Conservation (phyloP, 2,113 vertebrate genomes). For the Cyanoliseus patagonus region DNA sequence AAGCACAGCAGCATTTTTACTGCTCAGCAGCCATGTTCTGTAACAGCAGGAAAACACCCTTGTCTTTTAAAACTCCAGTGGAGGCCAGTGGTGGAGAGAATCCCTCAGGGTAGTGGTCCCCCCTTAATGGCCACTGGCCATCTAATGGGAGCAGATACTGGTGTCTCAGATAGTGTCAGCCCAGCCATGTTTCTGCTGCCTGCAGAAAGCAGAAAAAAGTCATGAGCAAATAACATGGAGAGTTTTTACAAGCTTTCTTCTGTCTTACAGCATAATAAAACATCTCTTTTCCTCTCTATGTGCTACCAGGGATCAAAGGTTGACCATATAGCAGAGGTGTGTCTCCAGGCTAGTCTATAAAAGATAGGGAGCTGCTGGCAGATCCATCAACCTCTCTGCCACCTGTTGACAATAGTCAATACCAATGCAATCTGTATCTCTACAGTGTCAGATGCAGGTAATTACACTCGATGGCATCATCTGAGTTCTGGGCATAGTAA, state of each 20-base stretch:
- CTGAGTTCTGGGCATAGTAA: not conserved
- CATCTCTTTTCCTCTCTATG: not conserved
- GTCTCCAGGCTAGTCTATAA: not conserved
- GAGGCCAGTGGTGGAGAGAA: too few relatives aligned
- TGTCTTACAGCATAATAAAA: not conserved
- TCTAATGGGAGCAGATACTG: not conserved
- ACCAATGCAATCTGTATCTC: not conserved
- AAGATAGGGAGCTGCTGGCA: not conserved
- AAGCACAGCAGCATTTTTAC: not conserved
- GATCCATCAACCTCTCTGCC: not conserved
- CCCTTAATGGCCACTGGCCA: not conserved
- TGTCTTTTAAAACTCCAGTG: accelerated
- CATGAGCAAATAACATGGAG: not conserved
- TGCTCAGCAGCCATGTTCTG: not conserved
- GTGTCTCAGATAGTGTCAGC: not conserved
- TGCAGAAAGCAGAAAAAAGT: not conserved
- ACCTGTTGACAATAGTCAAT: not conserved
- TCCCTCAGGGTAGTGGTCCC: accelerated
- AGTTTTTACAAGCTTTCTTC: not conserved
- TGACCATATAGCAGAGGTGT: not conserved
- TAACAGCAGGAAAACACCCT: not conserved
- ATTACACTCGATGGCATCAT: accelerated
- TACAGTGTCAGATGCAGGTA: accelerated
- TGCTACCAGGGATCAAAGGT: not conserved
- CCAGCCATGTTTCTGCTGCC: not conserved